Evolutionary conservation across 2,888 invertebrate genomes (phyloP).

Genomic region (Endomychus coccineus): DNA sequence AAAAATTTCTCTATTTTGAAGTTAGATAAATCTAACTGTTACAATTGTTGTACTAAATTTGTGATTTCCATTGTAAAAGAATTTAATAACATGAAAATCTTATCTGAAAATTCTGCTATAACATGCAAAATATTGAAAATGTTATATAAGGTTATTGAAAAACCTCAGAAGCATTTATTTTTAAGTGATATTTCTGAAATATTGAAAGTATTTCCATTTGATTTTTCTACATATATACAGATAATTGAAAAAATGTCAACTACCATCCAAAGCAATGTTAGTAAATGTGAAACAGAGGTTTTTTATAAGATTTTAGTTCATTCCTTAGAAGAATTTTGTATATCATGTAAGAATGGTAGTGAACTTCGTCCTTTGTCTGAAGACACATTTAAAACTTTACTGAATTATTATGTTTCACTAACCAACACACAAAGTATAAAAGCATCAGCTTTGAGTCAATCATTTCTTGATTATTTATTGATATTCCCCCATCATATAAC

Average conservation of each 20-base stretch:
- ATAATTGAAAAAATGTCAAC: conserved; percentile 11
- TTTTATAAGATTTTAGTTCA: conserved; percentile 21
- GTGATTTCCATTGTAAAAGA: conserved; percentile 20
- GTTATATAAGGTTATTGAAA: conserved; percentile 45
- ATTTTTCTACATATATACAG: too few relatives aligned
- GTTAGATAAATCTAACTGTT: conserved; percentile 26
- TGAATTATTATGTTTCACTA: conserved; percentile 21
- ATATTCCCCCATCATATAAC: conserved; percentile 54
- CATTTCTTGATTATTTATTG: conserved; percentile 51
- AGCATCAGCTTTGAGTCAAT: conserved; percentile 49
- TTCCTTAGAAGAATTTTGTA: conserved; percentile 23
- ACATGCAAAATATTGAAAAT: conserved; percentile 46
- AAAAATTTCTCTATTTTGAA: conserved; percentile 38
- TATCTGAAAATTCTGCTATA: conserved; percentile 41
- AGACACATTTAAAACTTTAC: conserved; percentile 21
- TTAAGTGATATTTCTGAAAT: conserved; percentile 40
- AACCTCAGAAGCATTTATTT: conserved; percentile 36
- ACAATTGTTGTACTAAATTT: conserved; percentile 33
- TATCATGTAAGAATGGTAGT: conserved; percentile 14
- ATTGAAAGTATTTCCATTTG: conserved; percentile 43
- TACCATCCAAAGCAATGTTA: conserved; percentile 4
- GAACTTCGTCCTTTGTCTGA: conserved; percentile 23
- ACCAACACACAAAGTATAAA: conserved; percentile 23
- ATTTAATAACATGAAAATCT: conserved; percentile 15
- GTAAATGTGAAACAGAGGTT: conserved; percentile 10